Evolutionary conservation across 2,888 invertebrate species (phyloP).

Genomic region (Drosophila infuscata): DNA sequence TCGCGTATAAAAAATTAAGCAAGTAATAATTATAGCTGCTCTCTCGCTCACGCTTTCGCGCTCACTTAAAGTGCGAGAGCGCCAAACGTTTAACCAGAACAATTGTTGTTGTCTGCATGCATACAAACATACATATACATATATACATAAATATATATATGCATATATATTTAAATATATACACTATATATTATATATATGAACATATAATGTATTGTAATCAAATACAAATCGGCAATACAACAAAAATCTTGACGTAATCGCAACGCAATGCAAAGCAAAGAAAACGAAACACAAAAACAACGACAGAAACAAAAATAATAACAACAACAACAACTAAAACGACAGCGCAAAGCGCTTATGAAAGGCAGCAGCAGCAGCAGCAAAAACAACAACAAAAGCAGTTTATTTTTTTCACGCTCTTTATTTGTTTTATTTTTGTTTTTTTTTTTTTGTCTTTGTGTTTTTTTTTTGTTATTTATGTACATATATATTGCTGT

Average conservation of each 20-base stretch:
- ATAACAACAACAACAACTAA: slow-evolving; percentile 38
- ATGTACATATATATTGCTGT: slow-evolving; percentile 39
- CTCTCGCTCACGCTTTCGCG: slow-evolving; percentile 7
- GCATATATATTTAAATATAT: slow-evolving; percentile 19
- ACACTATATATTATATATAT: slow-evolving; percentile 8
- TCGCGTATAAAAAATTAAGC: slow-evolving; percentile 43
- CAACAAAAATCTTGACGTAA: slow-evolving; percentile 74
- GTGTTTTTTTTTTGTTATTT: slow-evolving; percentile 43
- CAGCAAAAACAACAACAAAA: slow-evolving; percentile 37
- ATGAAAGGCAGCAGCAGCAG: slow-evolving; percentile 12
- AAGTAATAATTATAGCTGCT: slow-evolving; percentile 62
- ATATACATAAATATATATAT: slow-evolving; percentile 24
- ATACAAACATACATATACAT: not conserved
- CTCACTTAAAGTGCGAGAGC: slow-evolving; percentile 12
- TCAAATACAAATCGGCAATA: slow-evolving; percentile 67
- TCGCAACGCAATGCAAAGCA: slow-evolving; percentile 65
- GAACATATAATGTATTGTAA: slow-evolving; percentile 58
- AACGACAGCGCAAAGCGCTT: slow-evolving; percentile 38
- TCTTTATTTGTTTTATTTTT: slow-evolving; percentile 9
- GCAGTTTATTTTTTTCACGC: slow-evolving; percentile 57
- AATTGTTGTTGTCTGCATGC: slow-evolving; percentile 1
- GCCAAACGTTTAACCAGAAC: slow-evolving; percentile 27
- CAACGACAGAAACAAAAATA: slow-evolving; percentile 8
- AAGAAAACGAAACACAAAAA: slow-evolving; percentile 45
- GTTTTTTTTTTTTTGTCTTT: slow-evolving; percentile 34